Conservation (phyloP, 2,888 invertebrate species). For the Anthrax anthrax region DNA sequence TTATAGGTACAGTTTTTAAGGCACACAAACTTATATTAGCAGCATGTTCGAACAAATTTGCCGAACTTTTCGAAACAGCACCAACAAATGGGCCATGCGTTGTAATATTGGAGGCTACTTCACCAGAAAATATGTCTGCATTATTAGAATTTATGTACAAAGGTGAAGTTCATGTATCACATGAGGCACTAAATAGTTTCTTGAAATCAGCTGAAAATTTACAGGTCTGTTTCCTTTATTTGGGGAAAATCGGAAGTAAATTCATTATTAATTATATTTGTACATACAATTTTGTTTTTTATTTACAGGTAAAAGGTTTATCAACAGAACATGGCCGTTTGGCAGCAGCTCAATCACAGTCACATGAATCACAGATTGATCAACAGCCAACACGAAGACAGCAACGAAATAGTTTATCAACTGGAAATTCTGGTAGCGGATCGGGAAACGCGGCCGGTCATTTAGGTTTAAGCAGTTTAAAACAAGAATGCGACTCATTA, state of each 20-base stretch:
- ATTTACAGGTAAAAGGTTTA: constrained; percentile 53
- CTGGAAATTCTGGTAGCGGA: constrained; percentile 18
- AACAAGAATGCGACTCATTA: constrained; percentile 34
- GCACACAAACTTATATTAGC: constrained; percentile 84
- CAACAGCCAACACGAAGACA: constrained; percentile 34
- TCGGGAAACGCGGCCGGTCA: constrained; percentile 29
- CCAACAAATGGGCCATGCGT: constrained; percentile 66
- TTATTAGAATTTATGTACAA: constrained; percentile 89
- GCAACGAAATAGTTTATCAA: constrained; percentile 29
- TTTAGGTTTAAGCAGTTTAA: constrained; percentile 24
- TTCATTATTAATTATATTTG: no score
- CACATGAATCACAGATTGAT: constrained; percentile 31
- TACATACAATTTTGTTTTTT: constrained; percentile 5
- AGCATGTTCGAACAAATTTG: constrained; percentile 86
- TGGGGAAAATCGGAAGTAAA: no score
- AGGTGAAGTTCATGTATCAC: constrained; percentile 84
- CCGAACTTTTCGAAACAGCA: constrained; percentile 78
- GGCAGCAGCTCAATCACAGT: constrained; percentile 34
- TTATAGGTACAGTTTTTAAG: constrained; percentile 83
- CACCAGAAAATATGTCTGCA: constrained; percentile 80
- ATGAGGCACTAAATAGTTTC: constrained; percentile 81
- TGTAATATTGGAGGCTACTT: constrained; percentile 79
- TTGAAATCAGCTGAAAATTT: constrained; percentile 82
- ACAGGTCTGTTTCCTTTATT: constrained; percentile 62
- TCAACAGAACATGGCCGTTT: constrained; percentile 53